A percentile compares a stretch with the other conserved stretches of the same genome.
These are phyloP conservation scores for Onthophagus taurus DNA, from an alignment of 1,140 invertebrate species.

Conservation along the genomic window DNA sequence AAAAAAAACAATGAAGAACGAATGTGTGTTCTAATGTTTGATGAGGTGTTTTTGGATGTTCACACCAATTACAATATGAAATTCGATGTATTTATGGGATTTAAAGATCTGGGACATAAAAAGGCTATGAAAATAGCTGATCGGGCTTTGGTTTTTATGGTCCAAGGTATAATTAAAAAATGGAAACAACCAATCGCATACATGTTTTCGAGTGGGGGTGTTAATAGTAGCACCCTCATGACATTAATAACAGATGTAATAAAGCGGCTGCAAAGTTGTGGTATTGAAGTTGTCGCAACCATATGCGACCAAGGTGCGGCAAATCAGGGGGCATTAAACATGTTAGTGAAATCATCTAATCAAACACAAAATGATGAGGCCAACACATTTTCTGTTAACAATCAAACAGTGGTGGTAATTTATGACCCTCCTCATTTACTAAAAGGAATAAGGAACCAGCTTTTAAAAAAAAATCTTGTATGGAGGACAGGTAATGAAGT, in stretches of 20 bases:
- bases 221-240: not conserved
- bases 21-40: conserved; percentile 6
- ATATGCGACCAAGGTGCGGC: conserved; percentile 19
- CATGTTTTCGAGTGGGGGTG: conserved; percentile 5
- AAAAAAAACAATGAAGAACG: not conserved
- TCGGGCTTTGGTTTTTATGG: conserved; percentile 24
- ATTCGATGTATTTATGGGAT: conserved; percentile 7
- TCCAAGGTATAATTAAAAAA: conserved; percentile 16
- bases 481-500: not conserved
- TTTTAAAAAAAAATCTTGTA: not conserved
- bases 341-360: too few relatives aligned
- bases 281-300: conserved; percentile 16
- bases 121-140: conserved; percentile 10
- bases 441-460: conserved; percentile 12
- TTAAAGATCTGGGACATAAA: conserved; percentile 6
- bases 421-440: conserved; percentile 12
- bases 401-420: conserved; percentile 7
- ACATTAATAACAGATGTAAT: conserved; percentile 7
- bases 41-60: too few relatives aligned
- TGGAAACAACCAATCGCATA: conserved; percentile 24
- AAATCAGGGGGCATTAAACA: too few relatives aligned
- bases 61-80: not conserved
- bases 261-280: conserved; percentile 11
- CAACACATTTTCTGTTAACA: conserved; percentile 3
- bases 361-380: too few relatives aligned